Conservation (phyloP, 2,888 invertebrate species). For the Drosophila histrio region DNA sequence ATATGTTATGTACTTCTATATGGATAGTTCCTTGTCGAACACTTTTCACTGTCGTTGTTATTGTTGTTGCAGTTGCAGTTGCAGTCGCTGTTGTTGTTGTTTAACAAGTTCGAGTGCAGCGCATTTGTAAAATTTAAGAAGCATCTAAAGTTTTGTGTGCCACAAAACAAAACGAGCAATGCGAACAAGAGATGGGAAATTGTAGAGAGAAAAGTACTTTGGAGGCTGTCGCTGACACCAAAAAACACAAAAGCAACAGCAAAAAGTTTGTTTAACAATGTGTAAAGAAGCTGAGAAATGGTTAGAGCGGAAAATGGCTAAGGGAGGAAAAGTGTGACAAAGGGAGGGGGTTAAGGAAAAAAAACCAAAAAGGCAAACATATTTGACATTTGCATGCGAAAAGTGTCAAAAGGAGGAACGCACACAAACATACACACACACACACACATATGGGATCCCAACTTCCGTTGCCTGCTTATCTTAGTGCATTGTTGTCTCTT, state of each 20-base stretch:
- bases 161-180: constrained; percentile 33
- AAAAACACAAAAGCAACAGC: constrained; percentile 62
- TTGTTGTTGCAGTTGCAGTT: constrained; percentile 22
- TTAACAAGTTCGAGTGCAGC: constrained; percentile 76
- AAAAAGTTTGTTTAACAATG: constrained; percentile 72
- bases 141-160: constrained; percentile 54
- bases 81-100: constrained; percentile 42
- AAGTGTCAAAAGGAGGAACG: constrained; percentile 66
- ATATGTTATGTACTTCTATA: not conserved
- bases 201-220: constrained; percentile 45
- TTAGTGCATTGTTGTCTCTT: constrained; percentile 36
- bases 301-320: constrained; percentile 29
- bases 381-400: constrained; percentile 76
- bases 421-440: constrained; percentile 19
- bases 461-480: constrained; percentile 65
- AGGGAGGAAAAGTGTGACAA: not conserved
- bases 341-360: not conserved
- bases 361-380: constrained; percentile 59
- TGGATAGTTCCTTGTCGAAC: constrained; percentile 17
- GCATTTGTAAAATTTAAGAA: constrained; percentile 75
- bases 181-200: not conserved
- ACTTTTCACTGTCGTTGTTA: constrained; percentile 5
- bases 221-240: constrained; percentile 71
- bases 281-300: constrained; percentile 56
- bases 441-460: constrained; percentile 18